Evolutionary conservation across 2,888 invertebrate species (phyloP), one percentile per base, ranked within the genome.

Genomic region (Eubasilissa splendida): DNA sequence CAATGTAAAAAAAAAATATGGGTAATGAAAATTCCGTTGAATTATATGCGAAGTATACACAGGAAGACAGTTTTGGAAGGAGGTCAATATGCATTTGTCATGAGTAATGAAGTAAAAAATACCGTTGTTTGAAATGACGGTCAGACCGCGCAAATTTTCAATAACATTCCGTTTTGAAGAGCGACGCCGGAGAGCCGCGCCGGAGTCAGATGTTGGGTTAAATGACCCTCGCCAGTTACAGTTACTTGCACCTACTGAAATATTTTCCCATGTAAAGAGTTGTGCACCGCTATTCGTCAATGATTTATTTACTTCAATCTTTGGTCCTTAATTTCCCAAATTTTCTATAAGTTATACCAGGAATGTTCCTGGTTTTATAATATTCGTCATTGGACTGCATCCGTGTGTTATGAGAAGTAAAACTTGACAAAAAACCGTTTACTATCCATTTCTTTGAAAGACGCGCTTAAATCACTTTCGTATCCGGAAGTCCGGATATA

Each of bases 211-310:
- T 80, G 81, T 68, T 80, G 81, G 82, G 82, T 83, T 83, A 83
- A 82, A 83, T 80, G 83, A 83, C 83, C 83, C 81, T 81, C 65
- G 31, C 76, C 68, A 81, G 76, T 76, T 83, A 83, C 83, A 83
- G 83, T 83, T 83, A 83, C 71, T 78, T 70, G 74, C 31, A 82
- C 83, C 77, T 82, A 83, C 79, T 83, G 83, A 83, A 82, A 83
- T 83, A 83, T 83, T 83, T 83, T 80, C 83, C 74, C 78, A 78
- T 80, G 65, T 77, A 77, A 70, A 50, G 71, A 56, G 71, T 56
- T 56, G 58, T 56, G 71, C 31, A 11, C 71, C 71, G 54, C 54
- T 73, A 60, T 8, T 60, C 60, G 14, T 60, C n/a, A 60, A 60
- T 60, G 9, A 60, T 60, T 60, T 60, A 60, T 22, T 58, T 58